Evolutionary conservation across 2,113 vertebrate genomes (phyloP), one percentile per base, ranked within the genome.

Genomic region (Patagioenas fasciata): DNA sequence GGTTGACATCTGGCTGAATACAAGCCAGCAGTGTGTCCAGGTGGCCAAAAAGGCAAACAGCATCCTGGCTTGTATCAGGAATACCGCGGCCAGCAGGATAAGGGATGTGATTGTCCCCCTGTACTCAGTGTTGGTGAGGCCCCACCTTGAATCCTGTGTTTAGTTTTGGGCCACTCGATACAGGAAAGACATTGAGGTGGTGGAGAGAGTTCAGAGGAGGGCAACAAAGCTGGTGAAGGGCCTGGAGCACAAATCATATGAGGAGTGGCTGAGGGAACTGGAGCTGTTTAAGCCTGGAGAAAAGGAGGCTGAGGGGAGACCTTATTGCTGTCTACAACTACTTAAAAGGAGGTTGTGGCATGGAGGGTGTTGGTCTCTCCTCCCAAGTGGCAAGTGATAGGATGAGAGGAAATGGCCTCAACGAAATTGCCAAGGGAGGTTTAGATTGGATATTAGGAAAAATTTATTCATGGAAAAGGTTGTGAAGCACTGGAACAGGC

Each of bases 141-240:
- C 0, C 0, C 23, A 70, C 1, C 21, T 74, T 0, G 0, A 70
- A 28, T 47, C 4, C 9, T 26, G 16, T n/a, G 13, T 5, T 19
- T 26, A 12, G 28, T 65, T 78, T 3, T 50, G 31, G 11, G 11
- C 4, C 11, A 1, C 6, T 77, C 17, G 54, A 3, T 38, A 0
- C 13, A 58, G 32, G 31, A 54, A 57, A 5, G 34, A 44, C 15
- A 32, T 1, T 1, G 4, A 50, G 1, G 13, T 32, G 17, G 7
- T 44, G 54, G 8, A 60, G 13, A 0, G 0, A 1, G 6, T 13
- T 18, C 26, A 84, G 2, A 69, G 54, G 65, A 51, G 14, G 2
- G 10, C 18, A 69, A 6, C 0, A 0, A 18, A 69, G 6, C 5
- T 78, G 44, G 28, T 60, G 17, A 85, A 48, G 6, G 6, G 12